phyloP scores from a whole-genome alignment of 1,140 invertebrate genomes.

The Conus betulinus region DNA sequence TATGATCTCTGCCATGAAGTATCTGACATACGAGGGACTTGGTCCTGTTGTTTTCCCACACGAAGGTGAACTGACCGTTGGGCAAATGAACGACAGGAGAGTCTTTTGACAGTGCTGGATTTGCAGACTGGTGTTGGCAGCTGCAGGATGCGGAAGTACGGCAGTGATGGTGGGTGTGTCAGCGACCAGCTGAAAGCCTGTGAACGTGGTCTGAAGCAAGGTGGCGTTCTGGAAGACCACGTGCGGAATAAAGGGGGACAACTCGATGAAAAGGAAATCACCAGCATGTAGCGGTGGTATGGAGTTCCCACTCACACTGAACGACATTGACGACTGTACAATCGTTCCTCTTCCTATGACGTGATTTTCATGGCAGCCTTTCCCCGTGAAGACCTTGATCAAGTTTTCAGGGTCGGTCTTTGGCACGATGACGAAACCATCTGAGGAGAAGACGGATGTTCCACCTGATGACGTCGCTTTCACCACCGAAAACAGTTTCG shows the following conservation, averaged over 20 bases:
- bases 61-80: no score
- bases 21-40: no score
- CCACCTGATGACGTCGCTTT: conserved; percentile 16
- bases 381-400: conserved; percentile 12
- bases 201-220: conserved; percentile 17
- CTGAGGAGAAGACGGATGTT: conserved; percentile 9
- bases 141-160: background rate
- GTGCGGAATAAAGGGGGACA: background rate
- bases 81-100: background rate
- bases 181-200: conserved; percentile 33
- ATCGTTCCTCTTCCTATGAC: no score
- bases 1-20: no score
- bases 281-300: no score
- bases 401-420: background rate
- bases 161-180: conserved; percentile 19
- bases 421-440: conserved; percentile 11
- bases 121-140: background rate
- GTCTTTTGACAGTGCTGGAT: conserved; percentile 14
- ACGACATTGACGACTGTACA: no score
- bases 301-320: no score
- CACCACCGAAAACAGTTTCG: conserved; percentile 21
- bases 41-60: no score
- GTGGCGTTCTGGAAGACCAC: conserved; percentile 1
- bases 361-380: no score
- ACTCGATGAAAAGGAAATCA: no score